Percentiles rank a stretch among this genome's conserved stretches.
Conservation (phyloP, 2,113 vertebrate genomes). For the Alligator mississippiensis region DNA sequence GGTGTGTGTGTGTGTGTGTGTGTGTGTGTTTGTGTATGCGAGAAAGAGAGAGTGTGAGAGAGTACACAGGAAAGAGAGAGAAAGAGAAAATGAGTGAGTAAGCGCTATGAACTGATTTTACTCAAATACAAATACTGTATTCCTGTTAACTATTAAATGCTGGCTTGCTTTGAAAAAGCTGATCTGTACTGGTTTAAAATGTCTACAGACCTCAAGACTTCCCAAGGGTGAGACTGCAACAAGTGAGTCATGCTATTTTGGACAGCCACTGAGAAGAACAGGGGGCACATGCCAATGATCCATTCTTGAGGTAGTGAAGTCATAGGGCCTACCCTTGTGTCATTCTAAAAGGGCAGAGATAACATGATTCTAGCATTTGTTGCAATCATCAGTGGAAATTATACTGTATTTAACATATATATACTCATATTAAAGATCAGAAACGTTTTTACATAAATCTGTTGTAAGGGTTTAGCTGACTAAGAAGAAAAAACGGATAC, state of each 20-base stretch:
- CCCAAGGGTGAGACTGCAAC: background rate
- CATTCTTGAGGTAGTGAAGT: background rate
- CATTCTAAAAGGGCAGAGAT: background rate
- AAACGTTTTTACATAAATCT: background rate
- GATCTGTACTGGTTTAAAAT: background rate
- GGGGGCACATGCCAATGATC: background rate
- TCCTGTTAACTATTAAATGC: accelerated
- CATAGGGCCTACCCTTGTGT: background rate
- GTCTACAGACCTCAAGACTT: background rate
- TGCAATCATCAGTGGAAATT: background rate
- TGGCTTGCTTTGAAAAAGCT: background rate
- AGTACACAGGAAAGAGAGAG: no score
- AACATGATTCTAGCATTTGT: background rate
- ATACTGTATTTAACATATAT: background rate
- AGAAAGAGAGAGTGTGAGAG: no score
- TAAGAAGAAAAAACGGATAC: background rate
- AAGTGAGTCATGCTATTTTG: background rate
- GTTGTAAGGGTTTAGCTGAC: background rate
- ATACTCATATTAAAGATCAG: background rate
- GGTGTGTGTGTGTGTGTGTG: no score
- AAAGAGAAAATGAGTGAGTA: no score
- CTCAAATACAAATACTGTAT: background rate
- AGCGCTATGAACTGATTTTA: no score
- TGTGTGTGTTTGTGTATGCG: no score
- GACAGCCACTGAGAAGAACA: background rate